phyloP scores from a whole-genome alignment of 2,797 vertebrate species.

The Cryptoblepharus egeriae region DNA sequence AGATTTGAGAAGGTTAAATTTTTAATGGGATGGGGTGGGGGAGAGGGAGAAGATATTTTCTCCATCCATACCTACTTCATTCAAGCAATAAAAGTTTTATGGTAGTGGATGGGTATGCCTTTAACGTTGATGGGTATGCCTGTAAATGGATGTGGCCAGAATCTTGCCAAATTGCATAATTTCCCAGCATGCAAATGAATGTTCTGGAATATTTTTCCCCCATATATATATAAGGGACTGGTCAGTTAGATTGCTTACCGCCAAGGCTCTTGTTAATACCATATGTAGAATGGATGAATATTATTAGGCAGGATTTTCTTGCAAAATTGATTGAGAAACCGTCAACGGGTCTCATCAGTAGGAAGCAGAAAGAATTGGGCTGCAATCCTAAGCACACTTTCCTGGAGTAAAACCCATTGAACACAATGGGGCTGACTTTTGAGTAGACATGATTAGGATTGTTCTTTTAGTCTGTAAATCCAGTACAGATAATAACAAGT shows the following conservation, averaged over 20 bases:
- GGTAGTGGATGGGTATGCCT: constrained; percentile 9
- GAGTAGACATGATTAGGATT: too few relatives aligned
- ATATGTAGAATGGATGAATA: background rate
- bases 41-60: background rate
- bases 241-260: background rate
- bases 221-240: background rate
- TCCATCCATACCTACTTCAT: background rate
- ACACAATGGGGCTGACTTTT: too few relatives aligned
- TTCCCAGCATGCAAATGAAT: background rate
- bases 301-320: background rate
- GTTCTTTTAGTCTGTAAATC: constrained; percentile 1
- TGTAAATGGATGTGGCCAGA: constrained; percentile 1
- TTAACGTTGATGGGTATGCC: background rate
- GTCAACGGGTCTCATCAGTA: background rate
- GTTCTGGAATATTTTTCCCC: background rate
- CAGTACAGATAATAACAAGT: constrained; percentile 18
- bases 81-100: background rate
- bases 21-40: background rate
- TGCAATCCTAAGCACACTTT: too few relatives aligned
- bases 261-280: background rate
- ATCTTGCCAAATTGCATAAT: background rate
- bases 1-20: constrained; percentile 13
- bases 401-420: too few relatives aligned
- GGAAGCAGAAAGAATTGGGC: background rate
- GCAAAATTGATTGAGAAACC: background rate